Conservation (phyloP, 2,113 vertebrate species). For the Hippocampus guttulatus region DNA sequence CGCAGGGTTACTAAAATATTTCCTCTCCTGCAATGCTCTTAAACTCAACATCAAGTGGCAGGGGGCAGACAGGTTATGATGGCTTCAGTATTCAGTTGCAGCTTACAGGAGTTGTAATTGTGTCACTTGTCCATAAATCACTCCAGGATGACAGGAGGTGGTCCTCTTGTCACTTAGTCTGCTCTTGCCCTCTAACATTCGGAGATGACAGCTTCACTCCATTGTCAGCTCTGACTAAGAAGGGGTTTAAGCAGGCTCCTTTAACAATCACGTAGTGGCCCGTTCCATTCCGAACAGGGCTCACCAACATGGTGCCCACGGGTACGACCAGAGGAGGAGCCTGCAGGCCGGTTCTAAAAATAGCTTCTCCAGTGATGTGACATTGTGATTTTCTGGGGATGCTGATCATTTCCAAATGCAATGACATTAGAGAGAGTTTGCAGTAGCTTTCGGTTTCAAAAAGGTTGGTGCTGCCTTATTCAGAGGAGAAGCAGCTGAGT, state of each 20-base stretch:
- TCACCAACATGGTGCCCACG: neutral
- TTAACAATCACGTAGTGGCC: slow-evolving; percentile 34
- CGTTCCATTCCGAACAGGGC: slow-evolving; percentile 18
- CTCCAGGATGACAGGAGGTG: slow-evolving; percentile 60
- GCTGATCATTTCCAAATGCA: neutral
- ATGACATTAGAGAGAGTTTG: no score
- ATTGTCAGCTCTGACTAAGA: slow-evolving; percentile 55
- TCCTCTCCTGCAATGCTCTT: slow-evolving; percentile 32
- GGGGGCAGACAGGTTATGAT: slow-evolving; percentile 22
- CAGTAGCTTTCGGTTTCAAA: neutral
- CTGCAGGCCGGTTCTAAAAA: neutral
- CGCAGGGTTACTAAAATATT: slow-evolving; percentile 35
- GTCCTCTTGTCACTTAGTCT: slow-evolving; percentile 46
- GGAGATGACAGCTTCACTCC: slow-evolving; percentile 44
- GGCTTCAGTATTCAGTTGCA: slow-evolving; percentile 24
- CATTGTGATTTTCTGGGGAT: neutral
- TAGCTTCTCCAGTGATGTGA: neutral
- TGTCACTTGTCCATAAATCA: slow-evolving; percentile 66
- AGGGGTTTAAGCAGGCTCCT: slow-evolving; percentile 29
- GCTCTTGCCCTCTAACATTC: slow-evolving; percentile 48
- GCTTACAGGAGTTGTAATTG: slow-evolving; percentile 57
- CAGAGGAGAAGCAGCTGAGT: slow-evolving; percentile 39
- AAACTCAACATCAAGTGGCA: slow-evolving; percentile 17
- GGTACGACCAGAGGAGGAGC: neutral
- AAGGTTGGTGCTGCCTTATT: slow-evolving; percentile 1